A percentile compares a stretch with the other conserved stretches of the same genome.
These are phyloP conservation scores for Amphiduros pacificus DNA, from an alignment of 2,888 invertebrate species.

Conservation along the genomic window DNA sequence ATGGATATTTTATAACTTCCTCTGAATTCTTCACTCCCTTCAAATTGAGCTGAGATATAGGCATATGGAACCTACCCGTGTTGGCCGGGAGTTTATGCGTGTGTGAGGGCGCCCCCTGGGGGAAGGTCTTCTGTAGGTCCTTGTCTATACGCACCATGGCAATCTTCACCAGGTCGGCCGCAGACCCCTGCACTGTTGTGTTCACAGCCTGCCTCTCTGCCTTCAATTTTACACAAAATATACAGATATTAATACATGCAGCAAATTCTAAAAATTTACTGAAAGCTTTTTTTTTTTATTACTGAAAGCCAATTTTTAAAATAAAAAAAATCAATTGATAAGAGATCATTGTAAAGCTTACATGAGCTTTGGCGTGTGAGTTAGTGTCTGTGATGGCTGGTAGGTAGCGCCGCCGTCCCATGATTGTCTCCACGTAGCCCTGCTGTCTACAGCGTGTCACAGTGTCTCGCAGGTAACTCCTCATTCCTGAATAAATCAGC, in stretches of 20 bases:
- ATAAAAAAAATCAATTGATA: background rate
- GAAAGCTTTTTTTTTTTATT: background rate
- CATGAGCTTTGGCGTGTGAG: conserved; percentile 60
- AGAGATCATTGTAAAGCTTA: conserved; percentile 22
- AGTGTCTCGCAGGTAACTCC: conserved; percentile 66
- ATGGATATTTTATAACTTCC: no score
- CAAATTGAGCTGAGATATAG: no score
- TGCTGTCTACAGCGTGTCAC: conserved; percentile 70
- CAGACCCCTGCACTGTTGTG: conserved; percentile 93
- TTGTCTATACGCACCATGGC: conserved; percentile 82
- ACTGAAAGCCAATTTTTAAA: background rate
- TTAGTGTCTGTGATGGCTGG: conserved; percentile 71
- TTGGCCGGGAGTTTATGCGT: conserved; percentile 8
- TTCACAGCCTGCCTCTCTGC: conserved; percentile 96
- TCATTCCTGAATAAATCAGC: conserved; percentile 62
- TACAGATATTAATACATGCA: background rate
- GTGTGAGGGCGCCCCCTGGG: conserved; percentile 31
- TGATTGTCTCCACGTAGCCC: conserved; percentile 84
- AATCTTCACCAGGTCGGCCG: conserved; percentile 90
- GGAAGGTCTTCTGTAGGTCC: conserved; percentile 63
- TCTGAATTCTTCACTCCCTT: no score
- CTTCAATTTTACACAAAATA: conserved; percentile 53
- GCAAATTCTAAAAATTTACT: background rate
- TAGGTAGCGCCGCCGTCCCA: conserved; percentile 77
- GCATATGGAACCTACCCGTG: background rate